Evolutionary conservation across 2,113 vertebrate species (phyloP).

Genomic region (Spheniscus mendiculus): DNA sequence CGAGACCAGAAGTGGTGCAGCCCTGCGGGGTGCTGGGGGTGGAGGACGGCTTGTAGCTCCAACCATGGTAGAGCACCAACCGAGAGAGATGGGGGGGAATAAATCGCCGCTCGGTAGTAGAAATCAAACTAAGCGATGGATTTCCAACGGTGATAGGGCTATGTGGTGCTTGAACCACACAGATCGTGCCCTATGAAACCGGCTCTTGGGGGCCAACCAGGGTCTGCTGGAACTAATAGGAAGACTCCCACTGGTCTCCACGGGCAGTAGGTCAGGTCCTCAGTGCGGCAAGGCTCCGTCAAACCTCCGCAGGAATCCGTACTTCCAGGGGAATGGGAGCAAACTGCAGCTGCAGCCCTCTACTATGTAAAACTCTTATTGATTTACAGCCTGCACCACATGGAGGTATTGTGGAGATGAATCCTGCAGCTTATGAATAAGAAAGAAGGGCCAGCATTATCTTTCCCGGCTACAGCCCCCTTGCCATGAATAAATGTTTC

Average conservation of each 20-base stretch:
- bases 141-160: not conserved
- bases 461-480: not conserved
- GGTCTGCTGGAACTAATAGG: not conserved
- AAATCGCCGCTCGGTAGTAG: rapidly evolving
- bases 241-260: not conserved
- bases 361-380: not conserved
- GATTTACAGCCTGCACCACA: not conserved
- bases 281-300: not conserved
- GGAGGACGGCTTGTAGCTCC: not conserved
- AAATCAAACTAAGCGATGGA: not conserved
- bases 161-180: not conserved
- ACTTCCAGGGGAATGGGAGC: not conserved
- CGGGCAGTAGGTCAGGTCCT: not conserved
- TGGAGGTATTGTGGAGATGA: not conserved
- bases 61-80: not conserved
- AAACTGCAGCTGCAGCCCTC: not conserved
- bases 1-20: not conserved
- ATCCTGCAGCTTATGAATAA: not conserved
- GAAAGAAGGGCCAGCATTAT: not conserved
- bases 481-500: not conserved
- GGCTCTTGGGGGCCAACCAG: rapidly evolving
- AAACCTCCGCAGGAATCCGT: not conserved
- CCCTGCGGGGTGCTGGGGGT: not conserved
- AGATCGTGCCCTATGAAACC: not conserved
- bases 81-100: rapidly evolving